These are phyloP conservation scores for Himalopsyche phryganea DNA, from an alignment of 1,140 invertebrate species.

Conservation along the genomic window DNA sequence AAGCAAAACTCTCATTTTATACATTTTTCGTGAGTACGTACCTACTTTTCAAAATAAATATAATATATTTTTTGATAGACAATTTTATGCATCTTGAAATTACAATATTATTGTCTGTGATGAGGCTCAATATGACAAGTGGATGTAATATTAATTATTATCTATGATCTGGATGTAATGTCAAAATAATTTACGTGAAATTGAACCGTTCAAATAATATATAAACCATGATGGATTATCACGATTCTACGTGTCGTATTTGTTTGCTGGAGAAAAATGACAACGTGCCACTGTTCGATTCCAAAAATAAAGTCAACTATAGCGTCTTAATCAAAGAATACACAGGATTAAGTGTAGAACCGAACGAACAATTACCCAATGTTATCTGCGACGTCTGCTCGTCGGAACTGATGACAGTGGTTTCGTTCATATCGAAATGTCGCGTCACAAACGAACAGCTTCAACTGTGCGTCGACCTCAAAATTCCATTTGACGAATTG, in stretches of 20 bases:
- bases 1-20: no score
- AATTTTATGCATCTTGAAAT: no score
- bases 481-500: slow-evolving; percentile 1
- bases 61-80: no score
- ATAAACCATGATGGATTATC: slow-evolving; percentile 7
- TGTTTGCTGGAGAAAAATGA: slow-evolving; percentile 14
- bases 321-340: slow-evolving; percentile 19
- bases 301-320: slow-evolving; percentile 5
- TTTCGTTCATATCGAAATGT: slow-evolving; percentile 16
- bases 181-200: no score
- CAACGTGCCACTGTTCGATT: slow-evolving; percentile 12
- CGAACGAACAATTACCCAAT: slow-evolving; percentile 9
- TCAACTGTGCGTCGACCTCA: slow-evolving; percentile 1
- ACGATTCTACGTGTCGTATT: slow-evolving; percentile 16
- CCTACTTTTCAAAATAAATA: no score
- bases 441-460: slow-evolving; percentile 3
- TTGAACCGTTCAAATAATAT: no score
- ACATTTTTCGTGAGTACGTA: no score
- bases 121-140: no score
- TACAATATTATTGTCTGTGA: no score
- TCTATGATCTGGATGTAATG: no score
- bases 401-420: slow-evolving; percentile 7
- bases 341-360: slow-evolving; percentile 4
- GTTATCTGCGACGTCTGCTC: slow-evolving; percentile 14
- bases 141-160: no score